Conservation (phyloP, 2,113 vertebrate genomes). For the rabbit (Oryctolagus cuniculus) region DNA sequence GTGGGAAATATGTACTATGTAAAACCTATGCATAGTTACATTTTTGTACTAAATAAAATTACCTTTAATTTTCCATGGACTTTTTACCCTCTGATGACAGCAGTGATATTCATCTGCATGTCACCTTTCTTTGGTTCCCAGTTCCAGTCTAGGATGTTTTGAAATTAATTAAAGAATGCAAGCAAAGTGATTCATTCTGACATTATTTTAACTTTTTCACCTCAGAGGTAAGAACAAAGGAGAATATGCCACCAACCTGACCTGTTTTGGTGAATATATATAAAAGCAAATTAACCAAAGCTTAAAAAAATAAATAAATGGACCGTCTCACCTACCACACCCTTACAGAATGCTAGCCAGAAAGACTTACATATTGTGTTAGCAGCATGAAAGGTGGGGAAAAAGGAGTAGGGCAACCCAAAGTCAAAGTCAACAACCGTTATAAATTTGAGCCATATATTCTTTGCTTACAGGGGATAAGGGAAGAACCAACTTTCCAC, state of each 20-base stretch:
- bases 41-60: no score
- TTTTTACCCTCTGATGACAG: no score
- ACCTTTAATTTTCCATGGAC: no score
- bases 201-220: constrained; percentile 5
- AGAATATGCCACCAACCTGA: constrained; percentile 24
- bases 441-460: constrained; percentile 33
- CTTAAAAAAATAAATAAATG: constrained; percentile 14
- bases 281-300: constrained; percentile 64
- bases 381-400: constrained; percentile 19
- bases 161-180: not conserved
- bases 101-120: not conserved
- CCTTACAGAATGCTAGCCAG: constrained; percentile 24
- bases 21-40: no score
- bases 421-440: constrained; percentile 64
- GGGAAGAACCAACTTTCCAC: constrained; percentile 66
- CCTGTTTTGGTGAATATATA: constrained; percentile 42
- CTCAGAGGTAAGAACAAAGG: constrained; percentile 40
- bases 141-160: not conserved
- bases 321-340: constrained; percentile 33
- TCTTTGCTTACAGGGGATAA: constrained; percentile 61
- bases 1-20: no score
- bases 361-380: constrained; percentile 21
- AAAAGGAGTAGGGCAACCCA: not conserved
- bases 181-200: not conserved
- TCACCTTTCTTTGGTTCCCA: not conserved